phyloP scores from a whole-genome alignment of 2,797 vertebrate species.

The Amphiprion clarkii region DNA sequence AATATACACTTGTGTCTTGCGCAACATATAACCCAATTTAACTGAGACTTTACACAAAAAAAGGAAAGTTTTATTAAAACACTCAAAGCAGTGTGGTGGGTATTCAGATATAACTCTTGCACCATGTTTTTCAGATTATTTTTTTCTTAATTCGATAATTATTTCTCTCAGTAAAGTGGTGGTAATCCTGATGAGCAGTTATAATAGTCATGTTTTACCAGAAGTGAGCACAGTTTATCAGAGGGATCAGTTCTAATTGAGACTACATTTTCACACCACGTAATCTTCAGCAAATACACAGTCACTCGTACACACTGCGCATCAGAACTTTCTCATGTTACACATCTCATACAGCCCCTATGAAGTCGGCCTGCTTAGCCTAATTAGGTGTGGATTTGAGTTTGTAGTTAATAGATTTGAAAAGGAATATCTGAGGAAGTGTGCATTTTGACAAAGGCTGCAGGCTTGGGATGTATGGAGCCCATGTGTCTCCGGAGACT shows the following conservation, averaged over 20 bases:
- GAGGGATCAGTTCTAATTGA: slow-evolving; percentile 2
- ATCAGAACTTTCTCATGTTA: slow-evolving; percentile 56
- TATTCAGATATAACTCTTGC: background rate
- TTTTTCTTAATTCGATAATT: slow-evolving; percentile 18
- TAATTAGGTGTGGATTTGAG: slow-evolving; percentile 83
- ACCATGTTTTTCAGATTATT: background rate
- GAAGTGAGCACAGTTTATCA: slow-evolving; percentile 17
- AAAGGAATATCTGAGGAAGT: slow-evolving; percentile 86
- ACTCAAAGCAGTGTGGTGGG: background rate
- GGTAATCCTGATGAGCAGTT: slow-evolving; percentile 19
- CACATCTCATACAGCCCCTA: slow-evolving; percentile 52
- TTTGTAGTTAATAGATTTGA: slow-evolving; percentile 86
- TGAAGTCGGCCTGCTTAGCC: slow-evolving; percentile 74
- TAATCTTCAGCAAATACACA: slow-evolving; percentile 51
- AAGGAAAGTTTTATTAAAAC: background rate
- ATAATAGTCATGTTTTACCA: slow-evolving; percentile 14
- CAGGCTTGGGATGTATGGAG: slow-evolving; percentile 71
- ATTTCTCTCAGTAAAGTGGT: background rate
- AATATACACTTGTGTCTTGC: background rate
- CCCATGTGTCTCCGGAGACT: slow-evolving; percentile 77
- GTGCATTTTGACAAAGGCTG: slow-evolving; percentile 83
- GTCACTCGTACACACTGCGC: background rate
- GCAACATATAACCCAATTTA: background rate
- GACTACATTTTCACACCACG: slow-evolving; percentile 15
- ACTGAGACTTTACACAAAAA: background rate